Evolutionary conservation across 2,797 vertebrate genomes (phyloP), one percentile per base, ranked within the genome.

Genomic region (Crenichthys baileyi): DNA sequence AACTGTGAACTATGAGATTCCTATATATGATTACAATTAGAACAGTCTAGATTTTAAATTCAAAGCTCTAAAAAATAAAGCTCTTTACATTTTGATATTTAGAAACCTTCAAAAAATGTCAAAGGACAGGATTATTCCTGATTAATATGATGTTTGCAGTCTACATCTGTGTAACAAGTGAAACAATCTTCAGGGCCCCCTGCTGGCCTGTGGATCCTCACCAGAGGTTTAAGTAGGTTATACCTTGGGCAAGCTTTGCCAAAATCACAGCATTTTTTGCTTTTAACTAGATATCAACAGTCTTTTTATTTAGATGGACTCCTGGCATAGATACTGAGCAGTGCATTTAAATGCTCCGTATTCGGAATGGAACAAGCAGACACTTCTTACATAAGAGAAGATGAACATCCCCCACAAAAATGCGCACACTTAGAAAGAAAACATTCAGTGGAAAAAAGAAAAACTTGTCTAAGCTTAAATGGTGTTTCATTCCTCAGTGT

Each of bases 301-400:
- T 41, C 0, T 68, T 68, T 44, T 41, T 58, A 26, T 46, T 46
- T 46, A 44, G 11, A 46, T 68, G 41, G 41, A 77, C 79, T 80
- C 70, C 41, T 51, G 74, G 7, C 79, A 41, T 46, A 29, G 4
- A 63, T 85, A 24, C 84, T 75, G 79, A 48, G 9, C 1, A 77
- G 81, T 55, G 67, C 63, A 76, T 81, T 77, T 76, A 77, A 53
- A 56, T 87, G 41, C 39, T 76, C 77, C 79, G 85, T 88, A 91
- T 91, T 88, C 94, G 93, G 85, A 88, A 90, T 87, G 82, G 81
- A 93, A 93, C 88, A 92, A 84, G 55, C 78, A 85, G 79, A 89
- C 29, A 86, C 24, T 56, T 81, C 87, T 93, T 91, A 88, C 77
- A 82, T 87, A 91, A 89, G 53, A 81, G 48, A 63, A 82, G 65